These are phyloP conservation scores for Abrostola tripartita DNA, from an alignment of 2,888 invertebrate species.

Conservation along the genomic window DNA sequence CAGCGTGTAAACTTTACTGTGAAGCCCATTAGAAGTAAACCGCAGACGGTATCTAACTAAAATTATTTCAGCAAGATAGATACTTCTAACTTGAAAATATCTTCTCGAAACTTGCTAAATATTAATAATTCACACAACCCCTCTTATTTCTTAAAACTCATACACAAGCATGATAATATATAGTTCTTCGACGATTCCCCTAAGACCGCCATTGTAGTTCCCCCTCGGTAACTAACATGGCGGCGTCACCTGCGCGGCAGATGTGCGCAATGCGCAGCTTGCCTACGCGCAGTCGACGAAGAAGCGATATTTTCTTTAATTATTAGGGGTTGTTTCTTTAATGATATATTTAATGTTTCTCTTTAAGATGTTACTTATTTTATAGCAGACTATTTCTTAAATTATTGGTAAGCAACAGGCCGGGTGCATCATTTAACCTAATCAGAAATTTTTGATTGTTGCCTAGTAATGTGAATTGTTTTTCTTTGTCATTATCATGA, in stretches of 20 bases:
- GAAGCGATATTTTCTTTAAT: constrained; percentile 40
- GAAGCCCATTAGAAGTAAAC: too few species aligned
- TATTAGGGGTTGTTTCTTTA: constrained; percentile 26
- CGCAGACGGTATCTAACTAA: too few species aligned
- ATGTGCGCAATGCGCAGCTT: constrained; percentile 74
- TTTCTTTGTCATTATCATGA: too few species aligned
- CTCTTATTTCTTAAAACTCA: constrained; percentile 21
- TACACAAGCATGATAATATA: constrained; percentile 19
- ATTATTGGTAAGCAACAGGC: too few species aligned
- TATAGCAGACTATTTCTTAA: too few species aligned
- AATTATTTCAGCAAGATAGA: too few species aligned
- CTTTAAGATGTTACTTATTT: too few species aligned
- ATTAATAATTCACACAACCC: background rate
- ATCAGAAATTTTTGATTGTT: too few species aligned
- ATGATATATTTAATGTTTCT: constrained; percentile 7
- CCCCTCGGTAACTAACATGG: constrained; percentile 62
- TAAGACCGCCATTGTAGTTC: constrained; percentile 51
- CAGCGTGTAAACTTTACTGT: too few species aligned
- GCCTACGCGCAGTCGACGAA: constrained; percentile 58
- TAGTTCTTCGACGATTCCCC: constrained; percentile 35
- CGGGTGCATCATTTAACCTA: too few species aligned
- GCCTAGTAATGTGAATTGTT: too few species aligned
- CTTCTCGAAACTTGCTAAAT: background rate
- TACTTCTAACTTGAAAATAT: background rate
- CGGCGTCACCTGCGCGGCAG: constrained; percentile 78